phyloP scores from a whole-genome alignment of 1,140 invertebrate genomes.

The Bombus polaris region DNA sequence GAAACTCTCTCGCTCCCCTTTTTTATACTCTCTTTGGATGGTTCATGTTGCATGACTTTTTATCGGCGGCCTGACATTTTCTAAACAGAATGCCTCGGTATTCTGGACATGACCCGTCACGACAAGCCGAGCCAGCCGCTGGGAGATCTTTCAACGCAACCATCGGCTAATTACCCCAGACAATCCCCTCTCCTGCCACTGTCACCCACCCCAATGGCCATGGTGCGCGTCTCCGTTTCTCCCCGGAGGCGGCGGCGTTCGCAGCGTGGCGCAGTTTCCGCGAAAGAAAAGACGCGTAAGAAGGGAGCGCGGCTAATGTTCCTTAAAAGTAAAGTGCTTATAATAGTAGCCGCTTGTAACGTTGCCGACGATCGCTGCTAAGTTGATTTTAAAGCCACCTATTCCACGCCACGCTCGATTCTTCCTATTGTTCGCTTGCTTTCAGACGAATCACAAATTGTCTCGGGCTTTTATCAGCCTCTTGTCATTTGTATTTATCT shows the following conservation, averaged over 20 bases:
- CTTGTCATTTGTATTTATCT: neutral
- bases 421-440: neutral
- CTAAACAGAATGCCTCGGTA: conserved; percentile 71
- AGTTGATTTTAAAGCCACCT: conserved; percentile 62
- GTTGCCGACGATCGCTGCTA: conserved; percentile 43
- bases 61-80: conserved; percentile 83
- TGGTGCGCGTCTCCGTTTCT: conserved; percentile 57
- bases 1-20: conserved; percentile 63
- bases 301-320: conserved; percentile 68
- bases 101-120: conserved; percentile 38
- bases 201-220: conserved; percentile 2
- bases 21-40: conserved; percentile 39
- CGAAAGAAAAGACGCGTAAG: conserved; percentile 58
- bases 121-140: conserved; percentile 58
- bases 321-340: conserved; percentile 69
- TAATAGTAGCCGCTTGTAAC: conserved; percentile 52
- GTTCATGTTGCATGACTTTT: conserved; percentile 78
- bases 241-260: conserved; percentile 46
- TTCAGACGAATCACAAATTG: neutral
- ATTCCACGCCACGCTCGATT: neutral
- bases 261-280: conserved; percentile 45
- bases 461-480: neutral
- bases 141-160: conserved; percentile 70
- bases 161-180: conserved; percentile 76
- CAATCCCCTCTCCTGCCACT: conserved; percentile 43